Base-by-base conservation (phyloP, 1,140 invertebrate genomes). In the Drosophila parabipectinata region DNA sequence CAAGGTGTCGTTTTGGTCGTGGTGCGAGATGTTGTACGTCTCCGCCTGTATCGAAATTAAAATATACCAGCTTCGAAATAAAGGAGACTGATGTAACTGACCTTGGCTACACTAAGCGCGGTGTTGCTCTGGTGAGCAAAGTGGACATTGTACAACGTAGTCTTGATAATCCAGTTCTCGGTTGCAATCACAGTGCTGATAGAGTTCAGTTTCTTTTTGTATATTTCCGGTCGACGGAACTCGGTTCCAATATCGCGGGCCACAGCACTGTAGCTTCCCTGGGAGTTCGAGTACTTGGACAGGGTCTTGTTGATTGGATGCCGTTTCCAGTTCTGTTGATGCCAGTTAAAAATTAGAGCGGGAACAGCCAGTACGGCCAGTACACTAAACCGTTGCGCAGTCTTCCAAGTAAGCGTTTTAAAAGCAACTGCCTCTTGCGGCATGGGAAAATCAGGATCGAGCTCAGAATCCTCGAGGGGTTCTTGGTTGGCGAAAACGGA, bases 161-260 rank as follows among this genome's bases (percentile, higher is more conserved):
- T 94, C 93, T 97, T 97, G 24, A 98, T 94, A n/a, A 98, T 94
- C 97, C 97, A 98, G 75, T 95, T 97, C 80, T 97, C 95, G 1
- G 97, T 98, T 4, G 95, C 96, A 72, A 97, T 93, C 32, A 97
- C 92, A 79, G 94, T 94, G 52, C 93, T 94, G 24, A 96, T 93
- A 3, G 94, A 94, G 90, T 94, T 96, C 50, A 94, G 93, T 52
- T 95, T 93, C 62, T 97, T 94, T 18, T 93, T 94, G 62, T 91
- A 91, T 12, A 91, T 73, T 4, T 82, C 83, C 28, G 68, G 79
- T 0, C 90, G 76, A 3, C 95, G 93, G 91, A 95, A 97, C 92
- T 98, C 97, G 51, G 92, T 93, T 91, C 97, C 96, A 51, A 98
- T 95, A 72, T 95, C 94, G 24, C 93, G 93, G 47, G 96, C 95